Conservation (phyloP, 2,888 invertebrate species). For the Keiferia lycopersicella region DNA sequence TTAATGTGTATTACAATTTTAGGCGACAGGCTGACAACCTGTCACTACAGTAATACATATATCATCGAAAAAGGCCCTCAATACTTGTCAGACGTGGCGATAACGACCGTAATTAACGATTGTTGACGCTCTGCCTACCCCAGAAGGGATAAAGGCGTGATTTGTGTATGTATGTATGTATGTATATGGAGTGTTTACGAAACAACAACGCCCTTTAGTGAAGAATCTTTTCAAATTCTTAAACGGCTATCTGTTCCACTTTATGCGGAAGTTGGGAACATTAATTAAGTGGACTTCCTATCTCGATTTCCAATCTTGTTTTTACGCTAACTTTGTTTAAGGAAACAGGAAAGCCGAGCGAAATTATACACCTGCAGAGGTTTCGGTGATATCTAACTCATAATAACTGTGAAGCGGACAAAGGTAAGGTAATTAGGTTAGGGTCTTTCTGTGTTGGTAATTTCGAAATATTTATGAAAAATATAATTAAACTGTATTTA, state of each 20-base stretch:
- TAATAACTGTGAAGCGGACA: background rate
- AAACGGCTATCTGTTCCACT: background rate
- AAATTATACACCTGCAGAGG: constrained; percentile 1
- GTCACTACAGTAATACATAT: too few relatives aligned
- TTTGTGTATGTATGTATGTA: too few relatives aligned
- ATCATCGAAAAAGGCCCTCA: too few relatives aligned
- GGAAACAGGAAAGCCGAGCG: background rate
- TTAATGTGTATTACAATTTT: too few relatives aligned
- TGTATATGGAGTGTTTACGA: background rate
- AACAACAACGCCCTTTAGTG: background rate
- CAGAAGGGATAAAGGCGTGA: too few relatives aligned
- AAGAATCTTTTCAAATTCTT: background rate
- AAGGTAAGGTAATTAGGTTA: constrained; percentile 3
- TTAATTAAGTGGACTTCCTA: constrained; percentile 5
- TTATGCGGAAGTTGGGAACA: background rate
- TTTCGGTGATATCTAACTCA: background rate
- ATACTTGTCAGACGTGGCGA: too few relatives aligned
- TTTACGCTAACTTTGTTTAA: constrained; percentile 5
- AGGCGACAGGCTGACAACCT: too few relatives aligned
- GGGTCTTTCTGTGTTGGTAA: background rate
- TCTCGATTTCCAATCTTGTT: background rate
- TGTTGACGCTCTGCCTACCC: too few relatives aligned
- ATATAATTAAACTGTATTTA: background rate
- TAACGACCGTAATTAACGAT: too few relatives aligned
- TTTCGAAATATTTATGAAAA: background rate